phyloP scores from a whole-genome alignment of 2,113 vertebrate species.

The Accipiter cooperii region DNA sequence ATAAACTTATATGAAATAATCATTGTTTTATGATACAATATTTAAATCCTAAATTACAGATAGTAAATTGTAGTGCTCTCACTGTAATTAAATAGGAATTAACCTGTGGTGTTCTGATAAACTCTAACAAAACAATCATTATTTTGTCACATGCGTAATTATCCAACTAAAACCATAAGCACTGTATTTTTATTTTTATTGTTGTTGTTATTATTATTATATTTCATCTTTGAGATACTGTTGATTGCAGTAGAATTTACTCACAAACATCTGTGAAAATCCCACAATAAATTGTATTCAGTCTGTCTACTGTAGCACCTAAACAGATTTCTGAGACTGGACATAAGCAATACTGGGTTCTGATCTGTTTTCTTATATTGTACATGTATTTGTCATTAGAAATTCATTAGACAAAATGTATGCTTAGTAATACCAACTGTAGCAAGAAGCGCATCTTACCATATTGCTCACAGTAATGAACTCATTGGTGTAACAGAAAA shows the following conservation, averaged over 20 bases:
- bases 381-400: not conserved
- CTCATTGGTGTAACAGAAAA: not conserved
- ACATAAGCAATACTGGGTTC: not conserved
- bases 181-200: not conserved
- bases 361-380: not conserved
- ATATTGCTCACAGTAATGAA: not conserved
- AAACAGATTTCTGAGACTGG: not conserved
- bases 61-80: not conserved
- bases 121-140: not conserved
- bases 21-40: not conserved
- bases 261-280: not conserved
- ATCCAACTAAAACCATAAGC: not conserved
- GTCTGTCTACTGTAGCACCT: not conserved
- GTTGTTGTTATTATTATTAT: not conserved
- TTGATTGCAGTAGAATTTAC: not conserved
- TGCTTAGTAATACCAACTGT: not conserved
- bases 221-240: not conserved
- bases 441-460: not conserved
- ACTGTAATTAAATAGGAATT: slow-evolving; percentile 1
- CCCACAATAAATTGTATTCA: not conserved
- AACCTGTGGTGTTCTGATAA: not conserved
- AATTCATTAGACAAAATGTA: not conserved
- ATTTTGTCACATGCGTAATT: not conserved
- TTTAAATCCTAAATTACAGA: not conserved
- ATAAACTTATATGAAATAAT: not conserved